These are phyloP conservation scores for Catalaphyllia jardinei DNA, from an alignment of 64 coral and sea anemone genomes.

Conservation along the genomic window DNA sequence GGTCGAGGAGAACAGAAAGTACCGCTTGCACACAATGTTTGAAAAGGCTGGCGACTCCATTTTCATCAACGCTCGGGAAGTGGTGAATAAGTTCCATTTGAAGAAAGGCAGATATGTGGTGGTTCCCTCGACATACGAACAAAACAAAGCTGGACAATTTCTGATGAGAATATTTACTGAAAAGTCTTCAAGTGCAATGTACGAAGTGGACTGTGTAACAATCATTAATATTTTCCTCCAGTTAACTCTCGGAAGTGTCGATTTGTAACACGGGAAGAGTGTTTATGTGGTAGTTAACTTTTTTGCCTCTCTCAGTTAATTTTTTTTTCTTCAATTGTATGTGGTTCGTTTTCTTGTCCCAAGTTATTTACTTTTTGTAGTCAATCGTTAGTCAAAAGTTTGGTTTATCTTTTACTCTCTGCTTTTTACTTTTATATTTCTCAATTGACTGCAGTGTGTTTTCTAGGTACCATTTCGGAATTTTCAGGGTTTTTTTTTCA, in stretches of 20 bases:
- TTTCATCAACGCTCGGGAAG: slow-evolving; percentile 95
- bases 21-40: slow-evolving; percentile 81
- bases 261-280: neutral
- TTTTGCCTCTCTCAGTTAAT: too few relatives aligned
- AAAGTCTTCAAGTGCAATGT: slow-evolving; percentile 78
- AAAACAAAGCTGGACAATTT: slow-evolving; percentile 61
- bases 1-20: slow-evolving; percentile 94
- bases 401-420: too few relatives aligned
- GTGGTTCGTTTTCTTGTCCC: too few relatives aligned
- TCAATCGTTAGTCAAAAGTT: too few relatives aligned
- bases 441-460: too few relatives aligned
- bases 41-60: slow-evolving; percentile 89
- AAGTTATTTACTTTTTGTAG: too few relatives aligned
- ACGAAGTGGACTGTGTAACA: slow-evolving; percentile 13
- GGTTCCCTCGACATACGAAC: slow-evolving; percentile 91
- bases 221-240: neutral
- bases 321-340: too few relatives aligned
- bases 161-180: slow-evolving; percentile 87
- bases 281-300: too few relatives aligned
- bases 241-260: neutral
- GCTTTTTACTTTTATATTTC: too few relatives aligned
- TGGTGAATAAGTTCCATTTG: slow-evolving; percentile 77
- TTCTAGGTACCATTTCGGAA: too few relatives aligned
- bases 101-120: slow-evolving; percentile 80
- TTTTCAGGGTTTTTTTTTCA: neutral